These are phyloP conservation scores for Mesaphorura yosii DNA, from an alignment of 1,140 invertebrate species.

Conservation along the genomic window DNA sequence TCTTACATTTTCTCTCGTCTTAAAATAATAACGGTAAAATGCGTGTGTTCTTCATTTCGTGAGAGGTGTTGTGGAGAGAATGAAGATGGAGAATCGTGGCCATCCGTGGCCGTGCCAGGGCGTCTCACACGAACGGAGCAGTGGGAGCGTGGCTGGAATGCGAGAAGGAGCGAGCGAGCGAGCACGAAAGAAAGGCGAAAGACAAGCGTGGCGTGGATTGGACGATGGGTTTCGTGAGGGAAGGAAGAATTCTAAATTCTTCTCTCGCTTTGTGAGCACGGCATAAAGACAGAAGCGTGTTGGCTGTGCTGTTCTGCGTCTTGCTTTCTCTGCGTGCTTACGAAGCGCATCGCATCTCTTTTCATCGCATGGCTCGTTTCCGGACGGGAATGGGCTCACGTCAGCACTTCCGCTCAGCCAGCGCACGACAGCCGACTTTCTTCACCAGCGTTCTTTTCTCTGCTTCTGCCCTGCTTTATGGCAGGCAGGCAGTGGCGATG, in stretches of 20 bases:
- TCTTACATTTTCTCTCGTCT: neutral
- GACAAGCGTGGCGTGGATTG: slow-evolving; percentile 4
- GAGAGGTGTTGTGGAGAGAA: neutral
- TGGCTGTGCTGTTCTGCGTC: too few relatives aligned
- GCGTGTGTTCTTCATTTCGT: too few relatives aligned
- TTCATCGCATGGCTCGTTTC: slow-evolving; percentile 32
- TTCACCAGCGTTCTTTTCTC: neutral
- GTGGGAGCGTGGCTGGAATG: neutral
- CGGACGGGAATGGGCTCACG: slow-evolving; percentile 33
- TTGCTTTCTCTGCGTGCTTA: too few relatives aligned
- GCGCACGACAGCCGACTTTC: neutral
- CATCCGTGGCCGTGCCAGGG: too few relatives aligned
- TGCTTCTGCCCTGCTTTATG: too few relatives aligned
- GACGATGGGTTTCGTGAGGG: neutral
- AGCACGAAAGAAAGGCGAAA: neutral
- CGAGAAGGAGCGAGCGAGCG: neutral
- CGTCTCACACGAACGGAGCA: too few relatives aligned
- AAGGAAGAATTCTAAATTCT: slow-evolving; percentile 1
- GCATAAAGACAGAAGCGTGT: neutral
- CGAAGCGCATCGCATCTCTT: slow-evolving; percentile 27
- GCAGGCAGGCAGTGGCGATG: too few relatives aligned
- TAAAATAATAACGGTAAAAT: neutral
- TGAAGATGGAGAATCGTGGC: neutral
- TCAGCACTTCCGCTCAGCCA: slow-evolving; percentile 28
- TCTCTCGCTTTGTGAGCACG: too few relatives aligned